These are phyloP conservation scores for Xerus inauris DNA, from an alignment of 2,113 vertebrate genomes.

Conservation along the genomic window DNA sequence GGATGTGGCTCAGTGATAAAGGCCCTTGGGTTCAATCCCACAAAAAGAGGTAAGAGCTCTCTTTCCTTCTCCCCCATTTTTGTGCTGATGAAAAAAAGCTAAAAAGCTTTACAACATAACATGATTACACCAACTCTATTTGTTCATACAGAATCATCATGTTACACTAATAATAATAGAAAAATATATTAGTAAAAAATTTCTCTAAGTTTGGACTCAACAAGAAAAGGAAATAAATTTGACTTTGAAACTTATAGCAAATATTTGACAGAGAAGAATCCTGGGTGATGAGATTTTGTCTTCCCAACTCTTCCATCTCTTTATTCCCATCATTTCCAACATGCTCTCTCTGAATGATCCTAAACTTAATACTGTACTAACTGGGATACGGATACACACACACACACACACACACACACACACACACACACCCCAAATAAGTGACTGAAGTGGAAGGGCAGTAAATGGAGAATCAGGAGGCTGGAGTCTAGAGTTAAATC, in stretches of 20 bases:
- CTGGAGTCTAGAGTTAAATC: not conserved
- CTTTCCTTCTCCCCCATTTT: not conserved
- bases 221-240: not conserved
- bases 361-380: conserved; percentile 22
- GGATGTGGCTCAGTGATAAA: too few species aligned
- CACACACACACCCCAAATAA: too few species aligned
- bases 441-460: not conserved
- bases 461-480: not conserved
- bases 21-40: too few species aligned
- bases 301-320: not conserved
- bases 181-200: not conserved
- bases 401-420: too few species aligned
- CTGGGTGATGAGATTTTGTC: not conserved
- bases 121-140: not conserved
- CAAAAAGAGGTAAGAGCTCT: not conserved
- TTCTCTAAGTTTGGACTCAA: conserved; percentile 16
- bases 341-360: not conserved
- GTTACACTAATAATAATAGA: not conserved
- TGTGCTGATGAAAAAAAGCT: not conserved
- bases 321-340: not conserved
- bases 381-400: too few species aligned
- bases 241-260: not conserved
- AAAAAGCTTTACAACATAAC: not conserved
- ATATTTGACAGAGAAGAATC: not conserved
- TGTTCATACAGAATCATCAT: not conserved